phyloP scores from a whole-genome alignment of 2,797 vertebrate genomes.

The Rhodeus uyekii region DNA sequence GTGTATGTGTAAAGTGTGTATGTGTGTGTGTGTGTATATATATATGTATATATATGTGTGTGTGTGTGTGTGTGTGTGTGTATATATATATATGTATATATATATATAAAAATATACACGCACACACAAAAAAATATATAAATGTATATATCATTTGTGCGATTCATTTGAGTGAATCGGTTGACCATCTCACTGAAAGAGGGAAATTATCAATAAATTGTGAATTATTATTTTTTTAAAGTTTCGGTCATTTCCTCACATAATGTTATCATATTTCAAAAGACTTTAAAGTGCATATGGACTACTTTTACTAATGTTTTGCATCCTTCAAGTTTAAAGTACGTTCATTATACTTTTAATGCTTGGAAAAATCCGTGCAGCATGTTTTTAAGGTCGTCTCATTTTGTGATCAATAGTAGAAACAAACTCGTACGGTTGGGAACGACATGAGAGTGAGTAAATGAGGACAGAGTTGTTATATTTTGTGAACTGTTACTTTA shows the following conservation, averaged over 20 bases:
- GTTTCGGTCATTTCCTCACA: neutral
- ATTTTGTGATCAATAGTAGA: neutral
- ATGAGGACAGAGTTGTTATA: neutral
- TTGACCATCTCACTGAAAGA: too few relatives aligned
- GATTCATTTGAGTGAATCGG: too few relatives aligned
- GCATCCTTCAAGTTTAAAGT: neutral
- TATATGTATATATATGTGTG: too few relatives aligned
- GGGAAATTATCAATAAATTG: neutral
- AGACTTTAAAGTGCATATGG: neutral
- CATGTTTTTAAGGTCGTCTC: neutral
- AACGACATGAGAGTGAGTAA: neutral
- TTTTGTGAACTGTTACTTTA: neutral
- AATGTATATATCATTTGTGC: too few relatives aligned
- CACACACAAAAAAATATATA: too few relatives aligned
- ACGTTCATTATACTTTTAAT: neutral
- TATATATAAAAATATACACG: too few relatives aligned
- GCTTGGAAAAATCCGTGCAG: neutral
- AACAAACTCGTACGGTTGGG: neutral
- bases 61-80: too few relatives aligned
- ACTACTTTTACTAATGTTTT: neutral
- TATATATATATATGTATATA: too few relatives aligned
- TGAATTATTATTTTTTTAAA: too few relatives aligned
- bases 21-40: too few relatives aligned
- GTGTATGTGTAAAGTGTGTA: too few relatives aligned
- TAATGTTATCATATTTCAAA: neutral